Evolutionary conservation across 1,140 invertebrate genomes (phyloP), one percentile per base, ranked within the genome.

Genomic region (Papilio xuthus): DNA sequence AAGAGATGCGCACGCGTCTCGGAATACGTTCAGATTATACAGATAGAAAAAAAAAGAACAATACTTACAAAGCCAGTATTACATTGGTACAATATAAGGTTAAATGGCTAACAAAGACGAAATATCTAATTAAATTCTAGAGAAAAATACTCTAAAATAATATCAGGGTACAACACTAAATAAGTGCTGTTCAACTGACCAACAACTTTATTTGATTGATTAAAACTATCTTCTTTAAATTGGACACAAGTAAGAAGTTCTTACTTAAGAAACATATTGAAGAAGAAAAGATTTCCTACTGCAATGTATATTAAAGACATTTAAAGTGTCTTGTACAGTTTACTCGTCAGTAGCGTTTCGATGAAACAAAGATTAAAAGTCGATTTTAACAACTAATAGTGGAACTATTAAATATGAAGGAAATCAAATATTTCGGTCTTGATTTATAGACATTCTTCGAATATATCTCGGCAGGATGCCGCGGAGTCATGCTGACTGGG

Each of bases 1-100:
- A 80, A 83, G 79, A 77, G 80, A 53, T 76, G 84, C 81, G 84
- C 85, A 86, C 86, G 85, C 82, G 86, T 80, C 56, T 79, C 82
- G 86, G 84, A 87, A 88, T 86, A 82, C 72, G 81, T 79, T 82
- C 53, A n/a, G 74, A 76, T 76, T 53, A 63, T 63, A 42, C 28
- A 76, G 7, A 63, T 50, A 75, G 13, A 67, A 67, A 67, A 53
- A 53, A 76, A 75, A 8, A 28, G n/a, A 26, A 76, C 70, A 73
- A 47, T 47, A 44, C 71, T 73, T 47, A 26, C 13, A 73, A 73
- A 47, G 23, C 20, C 44, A 44, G 23, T 37, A 73, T 73, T 26
- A 73, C 42, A 8, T 67, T 28, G 20, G 10, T 26, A 60, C 23
- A 60, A 60, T 26, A 60, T 23, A 26, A 60, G 13, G 23, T 26